Evolutionary conservation across 2,113 vertebrate genomes (phyloP).

Genomic region (Bothrops jararaca): DNA sequence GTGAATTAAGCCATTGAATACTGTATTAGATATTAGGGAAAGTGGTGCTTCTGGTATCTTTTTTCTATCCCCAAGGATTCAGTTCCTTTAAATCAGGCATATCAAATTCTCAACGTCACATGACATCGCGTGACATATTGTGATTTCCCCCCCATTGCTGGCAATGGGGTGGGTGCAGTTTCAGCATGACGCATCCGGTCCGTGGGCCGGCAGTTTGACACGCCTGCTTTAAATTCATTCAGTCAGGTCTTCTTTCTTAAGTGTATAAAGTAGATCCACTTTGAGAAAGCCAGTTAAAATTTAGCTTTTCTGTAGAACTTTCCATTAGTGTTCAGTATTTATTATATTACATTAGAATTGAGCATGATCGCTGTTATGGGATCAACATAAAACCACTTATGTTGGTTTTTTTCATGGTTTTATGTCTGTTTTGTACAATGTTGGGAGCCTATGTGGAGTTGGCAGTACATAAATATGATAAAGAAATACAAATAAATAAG

Average conservation of each 20-base stretch:
- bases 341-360: neutral
- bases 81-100: neutral
- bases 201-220: too few species aligned
- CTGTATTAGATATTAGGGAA: neutral
- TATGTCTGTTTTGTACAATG: neutral
- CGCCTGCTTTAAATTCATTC: neutral
- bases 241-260: neutral
- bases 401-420: neutral
- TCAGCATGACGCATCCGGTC: too few species aligned
- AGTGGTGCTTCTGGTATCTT: neutral
- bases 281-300: neutral
- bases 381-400: neutral
- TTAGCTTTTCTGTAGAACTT: neutral
- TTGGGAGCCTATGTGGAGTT: neutral
- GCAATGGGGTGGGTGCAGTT: too few species aligned
- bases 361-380: neutral
- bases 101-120: too few species aligned
- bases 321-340: neutral
- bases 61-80: neutral
- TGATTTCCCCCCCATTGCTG: too few species aligned
- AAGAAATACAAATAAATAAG: neutral
- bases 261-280: neutral
- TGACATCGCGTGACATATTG: too few species aligned
- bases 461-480: neutral
- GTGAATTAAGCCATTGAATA: neutral